A percentile compares a stretch with the other conserved stretches of the same genome.
These are phyloP conservation scores for Atherinomorus stipes DNA, from an alignment of 2,113 vertebrate species.

Conservation along the genomic window DNA sequence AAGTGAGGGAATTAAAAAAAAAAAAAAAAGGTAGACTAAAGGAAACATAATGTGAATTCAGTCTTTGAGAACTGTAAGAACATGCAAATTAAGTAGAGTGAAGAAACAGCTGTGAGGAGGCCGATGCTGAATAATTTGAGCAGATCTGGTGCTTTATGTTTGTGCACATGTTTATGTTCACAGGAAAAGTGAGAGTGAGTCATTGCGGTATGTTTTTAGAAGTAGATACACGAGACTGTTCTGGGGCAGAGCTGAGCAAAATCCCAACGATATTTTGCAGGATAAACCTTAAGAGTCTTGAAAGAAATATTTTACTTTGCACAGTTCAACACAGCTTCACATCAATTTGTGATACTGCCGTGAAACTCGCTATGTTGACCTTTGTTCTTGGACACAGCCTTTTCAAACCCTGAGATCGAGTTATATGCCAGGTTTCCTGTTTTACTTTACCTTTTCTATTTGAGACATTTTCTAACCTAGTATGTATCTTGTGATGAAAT, in stretches of 20 bases:
- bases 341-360: too few relatives aligned
- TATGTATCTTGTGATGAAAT: too few relatives aligned
- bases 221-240: neutral
- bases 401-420: too few relatives aligned
- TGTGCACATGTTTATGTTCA: neutral
- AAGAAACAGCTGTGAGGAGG: slow-evolving; percentile 11
- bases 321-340: too few relatives aligned
- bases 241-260: neutral
- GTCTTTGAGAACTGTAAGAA: slow-evolving; percentile 24
- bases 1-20: slow-evolving; percentile 3
- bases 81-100: slow-evolving; percentile 22
- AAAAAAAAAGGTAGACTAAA: neutral
- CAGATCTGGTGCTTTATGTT: neutral
- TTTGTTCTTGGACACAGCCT: too few relatives aligned
- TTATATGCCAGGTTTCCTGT: neutral
- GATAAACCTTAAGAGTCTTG: too few relatives aligned
- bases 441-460: neutral
- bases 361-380: too few relatives aligned
- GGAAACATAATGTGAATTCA: slow-evolving; percentile 32
- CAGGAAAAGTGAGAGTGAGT: neutral
- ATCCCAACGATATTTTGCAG: neutral
- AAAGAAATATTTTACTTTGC: neutral
- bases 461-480: too few relatives aligned
- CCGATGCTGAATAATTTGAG: slow-evolving; percentile 25
- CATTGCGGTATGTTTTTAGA: neutral